Evolutionary conservation across 2,113 vertebrate genomes (phyloP), one percentile per base, ranked within the genome.

Genomic region (Oostethus manadensis): DNA sequence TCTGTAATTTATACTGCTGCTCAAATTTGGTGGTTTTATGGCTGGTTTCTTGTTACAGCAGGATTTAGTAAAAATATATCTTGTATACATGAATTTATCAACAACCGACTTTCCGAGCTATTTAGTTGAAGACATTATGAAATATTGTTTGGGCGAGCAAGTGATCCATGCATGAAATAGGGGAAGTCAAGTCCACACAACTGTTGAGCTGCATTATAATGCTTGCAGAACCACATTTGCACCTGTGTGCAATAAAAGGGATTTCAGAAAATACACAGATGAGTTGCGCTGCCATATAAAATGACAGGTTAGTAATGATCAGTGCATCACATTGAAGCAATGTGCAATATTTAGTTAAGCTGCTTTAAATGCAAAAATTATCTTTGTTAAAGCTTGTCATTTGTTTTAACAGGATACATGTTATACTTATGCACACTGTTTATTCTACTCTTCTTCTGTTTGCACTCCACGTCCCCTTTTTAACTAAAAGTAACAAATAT

Each of bases 1-100:
- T 21, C 51, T 56, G 66, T 80, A 67, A 71, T 79, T 84, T 70
- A 74, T 67, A 66, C 67, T 15, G 43, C 61, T 59, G 68, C 61
- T 65, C 54, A 78, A 71, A 73, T 68, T n/a, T 59, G 26, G 77
- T 46, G 77, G 81, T 71, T 64, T 61, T 48, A 50, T 6, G 22
- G 71, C 68, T 63, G 63, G 60, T 56, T 58, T 73, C 57, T 62
- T 56, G 26, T 74, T 62, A 70, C 70, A 68, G 38, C 26, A 62
- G n/a, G 58, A 70, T 69, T 76, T 66, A 62, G 55, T 66, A 51
- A 3, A 56, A 63, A 63, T 60, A 56, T 56, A 68, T 60, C 10
- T 58, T 18, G 53, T 45, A 18, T 58, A 66, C 64, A 33, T 58
- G 71, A 73, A 57, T 70, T 68, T 64, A 66, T 82, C 66, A 76